These are phyloP conservation scores for Thereva unica DNA, from an alignment of 2,888 invertebrate species.

Conservation along the genomic window DNA sequence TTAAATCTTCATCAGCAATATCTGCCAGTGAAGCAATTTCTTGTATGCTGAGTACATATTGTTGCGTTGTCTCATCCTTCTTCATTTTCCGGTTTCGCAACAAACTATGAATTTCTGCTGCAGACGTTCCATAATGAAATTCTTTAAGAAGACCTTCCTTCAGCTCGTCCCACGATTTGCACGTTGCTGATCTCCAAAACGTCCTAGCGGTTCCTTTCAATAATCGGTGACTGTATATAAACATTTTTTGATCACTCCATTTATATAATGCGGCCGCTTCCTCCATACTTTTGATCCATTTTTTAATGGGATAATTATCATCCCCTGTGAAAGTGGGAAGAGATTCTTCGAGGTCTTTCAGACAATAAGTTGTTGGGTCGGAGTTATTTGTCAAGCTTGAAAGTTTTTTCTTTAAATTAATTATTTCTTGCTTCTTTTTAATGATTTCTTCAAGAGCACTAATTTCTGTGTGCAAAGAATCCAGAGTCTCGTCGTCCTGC, in stretches of 20 bases:
- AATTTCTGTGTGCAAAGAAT: conserved; percentile 16
- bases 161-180: conserved; percentile 34
- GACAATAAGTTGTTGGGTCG: conserved; percentile 10
- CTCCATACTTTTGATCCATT: conserved; percentile 35
- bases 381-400: conserved; percentile 5
- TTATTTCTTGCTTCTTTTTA: conserved; percentile 32
- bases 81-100: conserved; percentile 30
- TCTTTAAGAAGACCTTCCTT: conserved; percentile 34
- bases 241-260: conserved; percentile 34
- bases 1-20: conserved; percentile 31
- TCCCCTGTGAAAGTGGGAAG: conserved; percentile 37
- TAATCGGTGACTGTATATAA: conserved; percentile 32
- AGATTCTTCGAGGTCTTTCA: conserved; percentile 37
- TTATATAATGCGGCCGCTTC: conserved; percentile 27
- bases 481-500: not conserved
- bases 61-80: conserved; percentile 35
- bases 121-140: conserved; percentile 28
- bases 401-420: conserved; percentile 23
- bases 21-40: conserved; percentile 32
- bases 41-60: conserved; percentile 35
- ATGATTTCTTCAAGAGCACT: conserved; percentile 19
- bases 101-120: conserved; percentile 34
- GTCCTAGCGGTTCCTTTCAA: conserved; percentile 35
- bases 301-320: conserved; percentile 38
- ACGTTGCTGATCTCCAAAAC: conserved; percentile 26